Evolutionary conservation across 1,140 invertebrate species (phyloP), one percentile per base, ranked within the genome.

Genomic region (Meteorus sp.): DNA sequence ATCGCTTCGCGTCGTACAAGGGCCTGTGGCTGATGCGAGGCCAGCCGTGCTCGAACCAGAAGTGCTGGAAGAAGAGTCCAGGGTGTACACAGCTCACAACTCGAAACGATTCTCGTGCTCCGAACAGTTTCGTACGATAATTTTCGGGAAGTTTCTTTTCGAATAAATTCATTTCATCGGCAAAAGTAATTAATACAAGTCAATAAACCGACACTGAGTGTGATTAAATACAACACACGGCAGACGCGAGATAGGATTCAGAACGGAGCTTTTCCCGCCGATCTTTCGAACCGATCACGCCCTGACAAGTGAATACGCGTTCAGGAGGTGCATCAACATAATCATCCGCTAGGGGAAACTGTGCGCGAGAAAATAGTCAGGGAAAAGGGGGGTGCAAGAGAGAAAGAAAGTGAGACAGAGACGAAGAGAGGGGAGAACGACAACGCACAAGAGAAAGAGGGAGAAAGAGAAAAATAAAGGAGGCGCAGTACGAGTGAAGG

Each of bases 1-100:
- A 77, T 74, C 69, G 75, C 60, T 50, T 69, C 60, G 61, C 69
- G 60, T 59, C 62, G 63, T 58, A 58, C 45, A 56, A 63, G 59
- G 27, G 53, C 53, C 59, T 48, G n/a, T 41, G 43, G 56, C 45
- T 57, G 27, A 70, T 53, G 57, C 61, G 63, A 57, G 63, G 54
- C 56, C n/a, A 52, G 55, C 55, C 44, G 59, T 63, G 63, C 41
- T 63, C 44, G 43, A 62, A 43, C 58, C 48, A 59, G 53, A 64
- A 60, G 58, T 58, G 62, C 57, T 59, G 60, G 57, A 59, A 61
- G 57, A 51, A 60, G 56, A 63, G 61, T 61, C 53, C 62, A 66
- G 63, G 60, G 56, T 63, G 62, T 60, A 57, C 57, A 31, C 45
- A 50, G 51, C 45, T 45, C 51, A 58, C 56, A 47, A 59, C 58